Conservation (phyloP, 2,113 vertebrate species). For the Rattus rattus region DNA sequence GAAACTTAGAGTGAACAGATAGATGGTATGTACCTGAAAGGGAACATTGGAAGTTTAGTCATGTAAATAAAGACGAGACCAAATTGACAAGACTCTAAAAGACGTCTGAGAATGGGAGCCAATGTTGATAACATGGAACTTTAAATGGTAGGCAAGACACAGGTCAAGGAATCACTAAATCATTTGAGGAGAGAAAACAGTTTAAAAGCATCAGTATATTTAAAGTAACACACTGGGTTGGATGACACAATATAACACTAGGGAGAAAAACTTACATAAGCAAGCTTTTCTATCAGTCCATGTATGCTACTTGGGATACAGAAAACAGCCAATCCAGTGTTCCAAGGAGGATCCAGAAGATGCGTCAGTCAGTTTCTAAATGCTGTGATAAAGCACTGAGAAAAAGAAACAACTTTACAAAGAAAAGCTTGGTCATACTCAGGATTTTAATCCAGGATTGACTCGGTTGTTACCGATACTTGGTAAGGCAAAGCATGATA, state of each 20-base stretch:
- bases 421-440: neutral
- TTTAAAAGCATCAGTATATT: neutral
- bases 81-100: neutral
- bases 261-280: neutral
- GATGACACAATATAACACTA: neutral
- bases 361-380: neutral
- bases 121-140: no score
- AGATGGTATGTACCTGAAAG: neutral
- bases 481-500: neutral
- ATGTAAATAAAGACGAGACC: neutral
- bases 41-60: neutral
- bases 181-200: neutral
- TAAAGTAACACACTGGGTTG: neutral
- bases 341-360: neutral
- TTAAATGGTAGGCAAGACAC: neutral
- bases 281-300: neutral
- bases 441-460: neutral
- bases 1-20: neutral
- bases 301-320: neutral
- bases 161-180: neutral
- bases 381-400: neutral
- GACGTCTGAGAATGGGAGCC: neutral
- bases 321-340: neutral
- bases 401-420: neutral
- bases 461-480: neutral